Percentiles rank a stretch among this genome's conserved stretches.
phyloP scores from a whole-genome alignment of 2,888 invertebrate species.

The Macrosoma leucophasiata region DNA sequence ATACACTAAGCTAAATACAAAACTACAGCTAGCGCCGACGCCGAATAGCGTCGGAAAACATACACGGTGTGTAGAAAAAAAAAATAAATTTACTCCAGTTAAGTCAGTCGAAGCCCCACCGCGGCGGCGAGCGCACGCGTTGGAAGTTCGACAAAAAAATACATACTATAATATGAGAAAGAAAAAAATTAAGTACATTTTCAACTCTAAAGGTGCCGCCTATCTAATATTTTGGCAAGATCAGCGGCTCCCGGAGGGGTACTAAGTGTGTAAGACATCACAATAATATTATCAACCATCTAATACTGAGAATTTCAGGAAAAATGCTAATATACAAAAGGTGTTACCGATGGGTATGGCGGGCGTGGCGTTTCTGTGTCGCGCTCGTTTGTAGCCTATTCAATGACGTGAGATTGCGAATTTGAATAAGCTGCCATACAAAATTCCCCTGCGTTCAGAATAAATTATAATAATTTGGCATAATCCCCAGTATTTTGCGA shows the following conservation, averaged over 20 bases:
- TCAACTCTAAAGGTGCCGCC: constrained; percentile 32
- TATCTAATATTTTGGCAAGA: constrained; percentile 57
- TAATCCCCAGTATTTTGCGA: too few relatives aligned
- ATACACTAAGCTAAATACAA: constrained; percentile 58
- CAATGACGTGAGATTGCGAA: too few relatives aligned
- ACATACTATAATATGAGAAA: too few relatives aligned
- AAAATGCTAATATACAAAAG: constrained; percentile 68
- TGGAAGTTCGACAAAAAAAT: constrained; percentile 27
- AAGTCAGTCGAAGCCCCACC: constrained; percentile 26
- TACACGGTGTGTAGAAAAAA: constrained; percentile 45
- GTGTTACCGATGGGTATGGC: constrained; percentile 46
- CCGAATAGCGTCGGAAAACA: constrained; percentile 22
- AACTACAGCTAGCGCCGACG: constrained; percentile 48
- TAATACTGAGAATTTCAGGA: constrained; percentile 64
- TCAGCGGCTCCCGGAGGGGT: constrained; percentile 45
- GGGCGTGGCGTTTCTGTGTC: constrained; percentile 26
- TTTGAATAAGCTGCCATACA: too few relatives aligned
- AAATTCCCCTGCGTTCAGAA: too few relatives aligned
- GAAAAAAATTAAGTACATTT: constrained; percentile 62
- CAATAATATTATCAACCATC: constrained; percentile 57
- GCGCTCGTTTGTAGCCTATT: not conserved
- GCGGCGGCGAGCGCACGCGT: constrained; percentile 2
- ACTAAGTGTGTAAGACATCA: constrained; percentile 44
- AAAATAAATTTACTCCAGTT: constrained; percentile 35
- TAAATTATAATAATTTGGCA: too few relatives aligned